A percentile compares a stretch with the other conserved stretches of the same genome.
Evolutionary conservation across 2,797 vertebrate genomes (phyloP).

Genomic region (Enoplosus armatus): DNA sequence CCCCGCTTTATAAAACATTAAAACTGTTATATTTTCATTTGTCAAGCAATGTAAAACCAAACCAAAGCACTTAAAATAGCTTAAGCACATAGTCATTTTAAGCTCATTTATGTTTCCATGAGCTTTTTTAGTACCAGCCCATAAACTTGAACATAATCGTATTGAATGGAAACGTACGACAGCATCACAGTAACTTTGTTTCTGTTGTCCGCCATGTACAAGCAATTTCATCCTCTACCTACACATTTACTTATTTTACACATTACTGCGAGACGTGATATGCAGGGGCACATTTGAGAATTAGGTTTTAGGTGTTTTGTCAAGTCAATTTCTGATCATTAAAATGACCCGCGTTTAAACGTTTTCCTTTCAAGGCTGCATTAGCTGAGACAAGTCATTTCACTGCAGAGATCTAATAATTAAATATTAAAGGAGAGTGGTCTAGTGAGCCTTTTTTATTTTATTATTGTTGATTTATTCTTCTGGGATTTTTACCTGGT

Average conservation of each 20-base stretch:
- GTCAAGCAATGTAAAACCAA: slow-evolving; percentile 40
- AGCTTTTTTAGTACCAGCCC: slow-evolving; percentile 4
- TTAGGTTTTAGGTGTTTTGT: background rate
- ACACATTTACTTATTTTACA: too few species aligned
- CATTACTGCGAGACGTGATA: background rate
- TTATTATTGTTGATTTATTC: background rate
- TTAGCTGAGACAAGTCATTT: too few species aligned
- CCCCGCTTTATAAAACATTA: slow-evolving; percentile 44
- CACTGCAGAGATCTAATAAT: too few species aligned
- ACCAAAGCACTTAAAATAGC: slow-evolving; percentile 15
- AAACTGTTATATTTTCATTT: slow-evolving; percentile 65
- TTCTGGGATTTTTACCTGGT: background rate
- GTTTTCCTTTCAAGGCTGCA: too few species aligned
- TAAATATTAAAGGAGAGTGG: too few species aligned
- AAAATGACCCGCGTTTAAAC: too few species aligned
- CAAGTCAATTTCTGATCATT: too few species aligned
- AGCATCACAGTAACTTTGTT: background rate
- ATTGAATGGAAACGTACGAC: slow-evolving; percentile 1
- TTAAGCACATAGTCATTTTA: slow-evolving; percentile 22
- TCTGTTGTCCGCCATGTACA: background rate
- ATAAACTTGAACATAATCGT: background rate
- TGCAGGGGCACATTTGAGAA: background rate
- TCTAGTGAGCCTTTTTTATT: background rate
- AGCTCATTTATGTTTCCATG: slow-evolving; percentile 37
- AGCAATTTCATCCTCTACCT: background rate